Evolutionary conservation across 2,888 invertebrate species (phyloP), one percentile per base, ranked within the genome.

Genomic region (Xestoiulus laeticollis): DNA sequence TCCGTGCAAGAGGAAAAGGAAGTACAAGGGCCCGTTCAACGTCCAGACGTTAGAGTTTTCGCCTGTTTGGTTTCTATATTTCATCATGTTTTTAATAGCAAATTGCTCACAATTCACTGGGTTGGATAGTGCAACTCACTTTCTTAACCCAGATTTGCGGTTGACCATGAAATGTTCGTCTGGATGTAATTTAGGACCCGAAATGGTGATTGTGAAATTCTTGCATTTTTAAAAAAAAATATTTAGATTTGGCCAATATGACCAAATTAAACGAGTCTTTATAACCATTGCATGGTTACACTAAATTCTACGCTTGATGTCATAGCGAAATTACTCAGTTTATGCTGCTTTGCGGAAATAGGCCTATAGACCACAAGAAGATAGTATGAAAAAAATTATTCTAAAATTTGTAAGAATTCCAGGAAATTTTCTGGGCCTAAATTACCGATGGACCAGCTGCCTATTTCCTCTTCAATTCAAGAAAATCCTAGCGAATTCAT

Each of bases 1-100:
- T 0, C 78, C 16, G 12, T 12, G 78, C 30, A 78, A 78, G 78
- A 78, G 78, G 78, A 78, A 30, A 30, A 78, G 14, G 30, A 78
- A 30, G 26, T 30, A n/a, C 59, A n/a, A 22, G 59, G 59, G 30
- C 26, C 30, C 30, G 78, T 78, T 78, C 78, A 78, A 78, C 78
- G 78, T 78, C 78, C 78, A 78, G 14, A 78, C 30, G 78, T 78
- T 78, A 30, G 16, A 78, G 78, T 78, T 78, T n/a, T 78, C 78
- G 6, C 78, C 22, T 22, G 22, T 26, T 22, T 30, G 78, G 22
- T 22, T 26, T 78, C 30, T 22, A 26, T 30, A 16, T 78, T 12
- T 78, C 30, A 30, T 78, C 78, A 78, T 26, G 78, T 78, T 78
- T 78, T 30, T 26, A 30, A 12, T 78, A 78, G 78, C 78, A 16